Evolutionary conservation across 2,888 invertebrate genomes (phyloP).

Genomic region (Cephalotes varians): DNA sequence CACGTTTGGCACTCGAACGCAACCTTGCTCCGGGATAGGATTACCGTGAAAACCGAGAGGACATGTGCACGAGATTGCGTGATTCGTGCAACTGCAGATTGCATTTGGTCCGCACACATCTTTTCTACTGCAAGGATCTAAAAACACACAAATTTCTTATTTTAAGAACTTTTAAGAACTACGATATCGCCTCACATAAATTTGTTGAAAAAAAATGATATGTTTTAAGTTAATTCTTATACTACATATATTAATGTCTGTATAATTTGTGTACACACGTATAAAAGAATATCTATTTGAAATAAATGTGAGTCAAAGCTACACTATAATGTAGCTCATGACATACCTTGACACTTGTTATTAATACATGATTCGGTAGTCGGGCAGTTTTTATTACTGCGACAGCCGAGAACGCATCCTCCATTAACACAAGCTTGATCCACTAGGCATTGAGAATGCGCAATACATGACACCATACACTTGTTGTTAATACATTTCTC

Average conservation of each 20-base stretch:
- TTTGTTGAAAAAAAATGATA: not conserved
- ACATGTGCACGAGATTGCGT: constrained; percentile 92
- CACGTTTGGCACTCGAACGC: constrained; percentile 92
- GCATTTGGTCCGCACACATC: constrained; percentile 95
- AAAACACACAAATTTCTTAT: constrained; percentile 38
- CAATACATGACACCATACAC: constrained; percentile 92
- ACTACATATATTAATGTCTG: not conserved
- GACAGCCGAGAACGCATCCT: constrained; percentile 93
- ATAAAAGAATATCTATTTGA: not conserved
- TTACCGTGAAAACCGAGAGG: constrained; percentile 95
- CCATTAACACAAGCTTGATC: constrained; percentile 94
- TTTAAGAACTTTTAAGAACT: not conserved
- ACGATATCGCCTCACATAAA: not conserved
- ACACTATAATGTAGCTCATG: not conserved
- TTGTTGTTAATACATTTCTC: constrained; percentile 93
- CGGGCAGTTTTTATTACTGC: constrained; percentile 93
- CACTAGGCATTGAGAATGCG: constrained; percentile 92
- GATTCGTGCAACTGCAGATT: constrained; percentile 91
- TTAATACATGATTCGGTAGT: constrained; percentile 93
- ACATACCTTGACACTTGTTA: constrained; percentile 90
- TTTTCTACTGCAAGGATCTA: constrained; percentile 92
- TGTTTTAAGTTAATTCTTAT: not conserved
- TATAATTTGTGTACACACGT: not conserved
- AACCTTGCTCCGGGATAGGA: constrained; percentile 95
- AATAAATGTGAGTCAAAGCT: not conserved